Conservation (phyloP, 2,797 vertebrate genomes). For the Rhinichthys osculus region DNA sequence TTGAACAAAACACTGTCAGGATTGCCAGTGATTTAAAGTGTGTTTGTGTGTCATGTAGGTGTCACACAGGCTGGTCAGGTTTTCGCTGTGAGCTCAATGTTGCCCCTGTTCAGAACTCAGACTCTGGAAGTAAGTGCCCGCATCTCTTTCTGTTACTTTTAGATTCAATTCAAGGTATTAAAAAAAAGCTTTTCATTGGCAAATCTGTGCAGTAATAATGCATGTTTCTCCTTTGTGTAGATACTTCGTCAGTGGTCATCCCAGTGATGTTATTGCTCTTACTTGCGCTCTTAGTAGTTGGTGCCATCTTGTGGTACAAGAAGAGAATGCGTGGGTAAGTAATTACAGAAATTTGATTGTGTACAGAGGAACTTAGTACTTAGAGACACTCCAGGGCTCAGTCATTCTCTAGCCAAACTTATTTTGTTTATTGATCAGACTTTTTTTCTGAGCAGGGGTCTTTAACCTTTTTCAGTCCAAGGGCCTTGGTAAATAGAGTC, state of each 20-base stretch:
- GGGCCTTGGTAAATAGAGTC: not conserved
- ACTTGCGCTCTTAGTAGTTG: slow-evolving; percentile 83
- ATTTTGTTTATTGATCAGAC: slow-evolving; percentile 1
- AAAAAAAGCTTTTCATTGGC: not conserved
- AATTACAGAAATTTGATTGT: not conserved
- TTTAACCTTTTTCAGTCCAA: not conserved
- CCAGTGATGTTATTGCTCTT: slow-evolving; percentile 86
- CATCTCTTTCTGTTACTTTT: slow-evolving; percentile 21
- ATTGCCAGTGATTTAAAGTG: not conserved
- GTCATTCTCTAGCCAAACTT: slow-evolving; percentile 47
- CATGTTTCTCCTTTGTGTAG: slow-evolving; percentile 68
- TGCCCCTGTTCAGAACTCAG: slow-evolving; percentile 71
- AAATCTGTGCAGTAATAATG: not conserved
- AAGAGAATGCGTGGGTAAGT: slow-evolving; percentile 92
- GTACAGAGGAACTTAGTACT: not conserved
- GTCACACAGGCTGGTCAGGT: slow-evolving; percentile 81
- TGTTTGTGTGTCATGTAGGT: slow-evolving; percentile 74
- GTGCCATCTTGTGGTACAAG: slow-evolving; percentile 92
- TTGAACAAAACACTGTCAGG: not conserved
- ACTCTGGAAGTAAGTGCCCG: slow-evolving; percentile 81
- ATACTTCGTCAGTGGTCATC: slow-evolving; percentile 83
- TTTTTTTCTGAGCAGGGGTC: slow-evolving; percentile 10
- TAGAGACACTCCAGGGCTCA: not conserved
- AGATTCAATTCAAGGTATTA: not conserved
- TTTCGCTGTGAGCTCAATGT: slow-evolving; percentile 78